Evolutionary conservation across 1,140 invertebrate genomes (phyloP).

Genomic region (Helicoverpa armigera): DNA sequence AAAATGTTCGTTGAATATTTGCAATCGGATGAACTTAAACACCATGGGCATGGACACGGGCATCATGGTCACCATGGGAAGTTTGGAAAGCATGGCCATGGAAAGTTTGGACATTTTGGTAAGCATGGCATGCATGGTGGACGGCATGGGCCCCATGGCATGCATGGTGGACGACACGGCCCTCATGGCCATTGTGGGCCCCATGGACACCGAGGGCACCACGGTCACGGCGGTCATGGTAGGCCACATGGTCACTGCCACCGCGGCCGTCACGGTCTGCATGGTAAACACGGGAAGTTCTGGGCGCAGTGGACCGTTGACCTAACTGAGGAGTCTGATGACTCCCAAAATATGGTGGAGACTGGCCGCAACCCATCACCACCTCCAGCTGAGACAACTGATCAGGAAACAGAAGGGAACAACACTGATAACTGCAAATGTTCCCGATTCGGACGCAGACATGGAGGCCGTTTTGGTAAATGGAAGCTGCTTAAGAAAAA

Average conservation of each 20-base stretch:
- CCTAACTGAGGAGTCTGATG: not conserved
- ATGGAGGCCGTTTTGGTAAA: not conserved
- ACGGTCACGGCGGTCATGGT: conserved; percentile 28
- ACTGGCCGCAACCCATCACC: not conserved
- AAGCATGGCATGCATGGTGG: not conserved
- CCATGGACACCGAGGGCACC: conserved; percentile 10
- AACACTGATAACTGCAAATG: conserved; percentile 21
- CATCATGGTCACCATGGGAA: conserved; percentile 1
- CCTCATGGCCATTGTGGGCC: not conserved
- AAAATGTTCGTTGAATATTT: conserved; percentile 28
- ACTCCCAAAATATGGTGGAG: not conserved
- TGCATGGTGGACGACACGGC: not conserved
- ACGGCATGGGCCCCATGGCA: not conserved
- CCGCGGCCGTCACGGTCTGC: conserved; percentile 7
- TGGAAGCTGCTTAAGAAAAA: not conserved
- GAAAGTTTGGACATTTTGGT: not conserved
- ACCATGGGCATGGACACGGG: not conserved
- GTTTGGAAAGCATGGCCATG: conserved; percentile 22
- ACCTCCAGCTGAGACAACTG: not conserved
- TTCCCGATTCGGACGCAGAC: not conserved
- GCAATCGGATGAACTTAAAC: not conserved
- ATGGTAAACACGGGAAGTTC: conserved; percentile 3
- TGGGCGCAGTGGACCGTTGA: conserved; percentile 20
- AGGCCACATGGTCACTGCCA: not conserved
- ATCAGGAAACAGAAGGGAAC: not conserved